Percentiles rank a stretch among this genome's conserved stretches.
Evolutionary conservation across 2,797 vertebrate species (phyloP).

Genomic region (Hydrolagus colliei): DNA sequence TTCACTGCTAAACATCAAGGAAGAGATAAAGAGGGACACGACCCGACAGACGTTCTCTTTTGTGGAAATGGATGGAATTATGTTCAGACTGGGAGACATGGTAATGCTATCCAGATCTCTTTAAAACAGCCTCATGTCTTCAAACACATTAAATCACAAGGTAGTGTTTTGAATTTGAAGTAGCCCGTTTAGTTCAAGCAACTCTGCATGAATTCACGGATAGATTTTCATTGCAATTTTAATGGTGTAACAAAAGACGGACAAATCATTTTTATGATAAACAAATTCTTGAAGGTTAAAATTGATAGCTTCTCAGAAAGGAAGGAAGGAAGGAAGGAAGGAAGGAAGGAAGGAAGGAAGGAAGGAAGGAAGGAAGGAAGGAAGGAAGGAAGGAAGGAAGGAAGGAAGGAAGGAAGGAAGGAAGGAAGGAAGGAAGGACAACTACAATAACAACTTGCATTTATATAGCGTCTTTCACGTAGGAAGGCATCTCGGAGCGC

Average conservation of each 20-base stretch:
- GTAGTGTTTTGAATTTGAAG: not conserved
- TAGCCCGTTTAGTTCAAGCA: too few relatives aligned
- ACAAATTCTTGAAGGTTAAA: slow-evolving; percentile 7
- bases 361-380: too few relatives aligned
- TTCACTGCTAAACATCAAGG: slow-evolving; percentile 56
- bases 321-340: not conserved
- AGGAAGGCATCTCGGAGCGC: too few relatives aligned
- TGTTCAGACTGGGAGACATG: slow-evolving; percentile 67
- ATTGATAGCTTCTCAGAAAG: not conserved
- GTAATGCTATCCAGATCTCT: slow-evolving; percentile 49
- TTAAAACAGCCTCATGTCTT: slow-evolving; percentile 32
- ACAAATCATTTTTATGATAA: not conserved
- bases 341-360: too few relatives aligned
- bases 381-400: too few relatives aligned
- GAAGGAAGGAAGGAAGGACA: too few relatives aligned
- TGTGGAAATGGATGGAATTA: slow-evolving; percentile 65
- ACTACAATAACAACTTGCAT: too few relatives aligned
- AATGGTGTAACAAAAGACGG: not conserved
- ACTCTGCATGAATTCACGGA: not conserved
- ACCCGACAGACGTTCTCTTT: slow-evolving; percentile 52
- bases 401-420: too few relatives aligned
- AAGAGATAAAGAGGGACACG: slow-evolving; percentile 59
- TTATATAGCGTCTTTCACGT: too few relatives aligned
- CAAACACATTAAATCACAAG: slow-evolving; percentile 34
- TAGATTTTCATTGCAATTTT: not conserved